Percentiles rank a stretch among this genome's conserved stretches.
Conservation (phyloP, 2,888 invertebrate genomes). For the Schrankia costaestrigalis region DNA sequence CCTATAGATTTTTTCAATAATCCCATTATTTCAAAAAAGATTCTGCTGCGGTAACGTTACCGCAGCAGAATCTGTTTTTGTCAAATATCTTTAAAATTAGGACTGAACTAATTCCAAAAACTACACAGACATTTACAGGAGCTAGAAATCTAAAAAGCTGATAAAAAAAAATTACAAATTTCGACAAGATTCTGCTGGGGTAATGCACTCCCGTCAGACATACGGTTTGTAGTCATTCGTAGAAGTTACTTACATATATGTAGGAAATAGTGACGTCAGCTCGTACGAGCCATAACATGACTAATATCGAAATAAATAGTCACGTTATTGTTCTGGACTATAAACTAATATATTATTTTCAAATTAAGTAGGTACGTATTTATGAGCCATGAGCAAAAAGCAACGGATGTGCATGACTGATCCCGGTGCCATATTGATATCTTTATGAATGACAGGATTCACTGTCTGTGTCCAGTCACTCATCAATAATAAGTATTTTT, state of each 20-base stretch:
- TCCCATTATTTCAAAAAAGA: too few species aligned
- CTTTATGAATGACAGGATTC: constrained; percentile 54
- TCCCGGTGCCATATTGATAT: constrained; percentile 61
- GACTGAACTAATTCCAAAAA: too few species aligned
- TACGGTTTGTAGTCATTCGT: constrained; percentile 37
- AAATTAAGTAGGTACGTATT: too few species aligned
- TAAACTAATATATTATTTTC: constrained; percentile 39
- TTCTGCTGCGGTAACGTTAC: too few species aligned
- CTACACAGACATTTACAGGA: too few species aligned
- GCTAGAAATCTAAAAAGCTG: too few species aligned
- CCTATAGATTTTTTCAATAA: too few species aligned
- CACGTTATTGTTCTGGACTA: constrained; percentile 46
- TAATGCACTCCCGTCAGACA: too few species aligned
- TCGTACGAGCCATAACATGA: constrained; percentile 31
- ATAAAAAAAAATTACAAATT: too few species aligned
- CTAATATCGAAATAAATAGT: constrained; percentile 38
- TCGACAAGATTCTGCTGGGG: too few species aligned
- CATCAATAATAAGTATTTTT: constrained; percentile 6
- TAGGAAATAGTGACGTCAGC: constrained; percentile 28
- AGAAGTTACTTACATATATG: constrained; percentile 28
- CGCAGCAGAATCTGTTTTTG: too few species aligned
- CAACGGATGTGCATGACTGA: constrained; percentile 68
- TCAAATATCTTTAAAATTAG: too few species aligned
- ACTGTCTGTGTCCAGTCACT: constrained; percentile 21
- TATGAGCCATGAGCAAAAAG: constrained; percentile 44